Conservation (phyloP, 2,888 invertebrate genomes). For the Eupithecia dodoneata region DNA sequence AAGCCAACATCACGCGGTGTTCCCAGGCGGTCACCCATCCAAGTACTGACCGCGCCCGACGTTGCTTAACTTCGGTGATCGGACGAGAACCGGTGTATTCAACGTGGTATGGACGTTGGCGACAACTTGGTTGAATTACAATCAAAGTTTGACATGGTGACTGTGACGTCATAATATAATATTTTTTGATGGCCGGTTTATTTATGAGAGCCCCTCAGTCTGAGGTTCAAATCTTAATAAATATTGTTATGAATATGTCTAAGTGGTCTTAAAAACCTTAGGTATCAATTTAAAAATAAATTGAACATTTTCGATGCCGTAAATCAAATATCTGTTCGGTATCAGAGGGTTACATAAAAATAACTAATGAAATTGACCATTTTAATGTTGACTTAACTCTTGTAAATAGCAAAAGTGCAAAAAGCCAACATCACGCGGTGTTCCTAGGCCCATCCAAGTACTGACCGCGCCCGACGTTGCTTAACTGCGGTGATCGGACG, state of each 20-base stretch:
- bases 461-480: constrained; percentile 77
- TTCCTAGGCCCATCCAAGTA: constrained; percentile 63
- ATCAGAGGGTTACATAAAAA: too few species aligned
- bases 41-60: constrained; percentile 76
- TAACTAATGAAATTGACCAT: too few species aligned
- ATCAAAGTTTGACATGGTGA: background rate
- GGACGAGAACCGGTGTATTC: constrained; percentile 69
- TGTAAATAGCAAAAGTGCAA: constrained; percentile 45
- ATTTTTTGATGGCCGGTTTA: too few species aligned
- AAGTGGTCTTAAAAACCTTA: too few species aligned
- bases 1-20: constrained; percentile 64
- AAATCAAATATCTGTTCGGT: too few species aligned
- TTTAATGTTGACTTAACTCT: too few species aligned
- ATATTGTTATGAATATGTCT: too few species aligned
- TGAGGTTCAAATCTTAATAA: too few species aligned
- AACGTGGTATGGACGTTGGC: constrained; percentile 36
- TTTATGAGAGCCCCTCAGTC: constrained; percentile 48
- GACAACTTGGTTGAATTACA: background rate
- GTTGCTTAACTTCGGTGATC: constrained; percentile 80
- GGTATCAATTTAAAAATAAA: too few species aligned
- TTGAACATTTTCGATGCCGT: too few species aligned
- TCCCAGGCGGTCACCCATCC: constrained; percentile 70
- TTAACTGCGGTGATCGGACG: constrained; percentile 79
- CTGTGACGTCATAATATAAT: too few species aligned
- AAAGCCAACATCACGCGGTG: constrained; percentile 64